Conservation (phyloP, 2,888 invertebrate species). For the Drosophila meridionalis region DNA sequence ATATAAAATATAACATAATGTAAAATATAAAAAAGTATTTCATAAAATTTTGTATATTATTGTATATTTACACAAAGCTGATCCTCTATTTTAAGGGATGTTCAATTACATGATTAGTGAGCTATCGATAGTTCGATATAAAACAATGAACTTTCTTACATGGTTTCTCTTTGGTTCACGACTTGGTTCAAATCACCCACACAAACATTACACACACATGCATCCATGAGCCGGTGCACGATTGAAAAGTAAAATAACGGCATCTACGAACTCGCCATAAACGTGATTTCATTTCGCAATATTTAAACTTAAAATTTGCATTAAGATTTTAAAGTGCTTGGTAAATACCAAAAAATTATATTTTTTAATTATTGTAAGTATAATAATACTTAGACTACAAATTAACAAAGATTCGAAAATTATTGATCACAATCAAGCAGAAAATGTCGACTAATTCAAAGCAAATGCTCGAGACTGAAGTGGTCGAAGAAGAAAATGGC, state of each 20-base stretch:
- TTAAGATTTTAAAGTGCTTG: slow-evolving; percentile 30
- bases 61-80: too few species aligned
- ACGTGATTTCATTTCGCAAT: slow-evolving; percentile 65
- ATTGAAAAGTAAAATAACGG: slow-evolving; percentile 64
- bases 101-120: neutral
- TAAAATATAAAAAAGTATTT: too few species aligned
- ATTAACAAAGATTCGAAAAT: neutral
- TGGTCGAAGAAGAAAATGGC: slow-evolving; percentile 77
- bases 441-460: slow-evolving; percentile 57
- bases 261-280: slow-evolving; percentile 52
- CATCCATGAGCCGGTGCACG: slow-evolving; percentile 32
- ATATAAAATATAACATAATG: too few species aligned
- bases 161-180: slow-evolving; percentile 14
- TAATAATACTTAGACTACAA: neutral
- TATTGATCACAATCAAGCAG: slow-evolving; percentile 10
- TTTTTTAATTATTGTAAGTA: slow-evolving; percentile 36
- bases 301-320: slow-evolving; percentile 27
- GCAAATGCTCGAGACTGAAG: slow-evolving; percentile 60
- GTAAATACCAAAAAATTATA: slow-evolving; percentile 17
- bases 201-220: slow-evolving; percentile 10
- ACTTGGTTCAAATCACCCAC: slow-evolving; percentile 13
- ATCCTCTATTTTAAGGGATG: neutral
- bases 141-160: slow-evolving; percentile 7
- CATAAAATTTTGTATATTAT: too few species aligned
- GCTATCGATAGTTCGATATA: slow-evolving; percentile 17